phyloP scores from a whole-genome alignment of 1,140 invertebrate species.

The Chrysoperla carnea region DNA sequence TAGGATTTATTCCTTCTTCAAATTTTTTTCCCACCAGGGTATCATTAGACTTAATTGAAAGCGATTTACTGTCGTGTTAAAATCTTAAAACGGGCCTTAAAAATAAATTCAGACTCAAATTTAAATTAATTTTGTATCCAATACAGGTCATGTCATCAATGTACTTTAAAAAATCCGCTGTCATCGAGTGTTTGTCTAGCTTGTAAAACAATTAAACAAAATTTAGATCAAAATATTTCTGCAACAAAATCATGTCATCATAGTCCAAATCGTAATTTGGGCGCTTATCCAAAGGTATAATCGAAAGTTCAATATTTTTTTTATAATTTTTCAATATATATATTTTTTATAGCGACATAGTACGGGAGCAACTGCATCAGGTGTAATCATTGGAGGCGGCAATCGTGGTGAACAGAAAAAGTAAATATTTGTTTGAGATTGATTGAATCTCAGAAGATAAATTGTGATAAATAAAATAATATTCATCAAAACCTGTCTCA shows the following conservation, averaged over 20 bases:
- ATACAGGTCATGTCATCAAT: constrained; percentile 44
- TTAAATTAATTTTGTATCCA: background rate
- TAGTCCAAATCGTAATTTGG: constrained; percentile 1
- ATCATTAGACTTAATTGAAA: no score
- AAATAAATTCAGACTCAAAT: no score
- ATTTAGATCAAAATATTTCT: constrained; percentile 12
- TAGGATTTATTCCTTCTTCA: no score
- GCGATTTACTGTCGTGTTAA: no score
- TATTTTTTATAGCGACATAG: background rate
- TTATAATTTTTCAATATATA: background rate
- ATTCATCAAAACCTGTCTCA: no score
- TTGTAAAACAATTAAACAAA: constrained; percentile 38
- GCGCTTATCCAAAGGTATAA: background rate
- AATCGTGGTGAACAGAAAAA: no score
- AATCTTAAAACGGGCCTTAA: no score
- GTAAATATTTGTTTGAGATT: no score
- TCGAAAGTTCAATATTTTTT: background rate
- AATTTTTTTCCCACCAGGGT: no score
- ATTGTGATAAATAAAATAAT: no score
- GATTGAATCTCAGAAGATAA: no score
- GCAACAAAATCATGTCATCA: constrained; percentile 7
- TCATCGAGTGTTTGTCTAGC: constrained; percentile 52
- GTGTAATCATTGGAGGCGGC: no score
- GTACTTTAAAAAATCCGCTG: constrained; percentile 70
- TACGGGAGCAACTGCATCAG: background rate